Evolutionary conservation across 1,140 invertebrate genomes (phyloP).

Genomic region (Andrena cerasifolii): DNA sequence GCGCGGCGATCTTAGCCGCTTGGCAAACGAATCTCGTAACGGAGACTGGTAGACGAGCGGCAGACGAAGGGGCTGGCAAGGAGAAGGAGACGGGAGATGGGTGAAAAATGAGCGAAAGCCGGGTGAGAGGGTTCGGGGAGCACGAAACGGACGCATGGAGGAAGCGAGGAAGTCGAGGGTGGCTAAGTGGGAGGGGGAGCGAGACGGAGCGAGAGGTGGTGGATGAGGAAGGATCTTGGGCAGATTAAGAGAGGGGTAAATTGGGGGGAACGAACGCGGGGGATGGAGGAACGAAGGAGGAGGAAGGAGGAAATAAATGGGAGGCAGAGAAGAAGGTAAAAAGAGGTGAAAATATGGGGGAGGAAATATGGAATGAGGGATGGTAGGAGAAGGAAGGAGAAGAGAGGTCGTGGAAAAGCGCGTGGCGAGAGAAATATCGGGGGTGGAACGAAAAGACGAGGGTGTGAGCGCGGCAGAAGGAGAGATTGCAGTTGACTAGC

Average conservation of each 20-base stretch:
- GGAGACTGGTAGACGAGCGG: conserved; percentile 20
- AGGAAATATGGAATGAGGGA: conserved; percentile 11
- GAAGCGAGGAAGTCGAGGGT: conserved; percentile 8
- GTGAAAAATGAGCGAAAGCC: not conserved
- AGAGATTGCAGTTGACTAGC: conserved; percentile 74
- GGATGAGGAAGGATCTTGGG: too few species aligned
- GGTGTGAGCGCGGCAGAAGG: conserved; percentile 52
- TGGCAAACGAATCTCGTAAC: conserved; percentile 47
- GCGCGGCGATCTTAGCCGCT: conserved; percentile 49
- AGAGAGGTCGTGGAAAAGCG: conserved; percentile 8
- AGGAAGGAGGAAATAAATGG: not conserved
- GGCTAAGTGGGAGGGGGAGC: not conserved
- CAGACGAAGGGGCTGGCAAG: conserved; percentile 25
- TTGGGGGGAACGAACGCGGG: not conserved
- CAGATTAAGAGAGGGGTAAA: not conserved
- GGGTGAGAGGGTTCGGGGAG: conserved; percentile 7
- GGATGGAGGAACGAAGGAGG: not conserved
- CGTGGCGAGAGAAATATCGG: conserved; percentile 55
- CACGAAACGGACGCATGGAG: too few species aligned
- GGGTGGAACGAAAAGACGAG: conserved; percentile 55
- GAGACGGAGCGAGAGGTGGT: too few species aligned
- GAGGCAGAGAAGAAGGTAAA: conserved; percentile 6
- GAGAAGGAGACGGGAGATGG: conserved; percentile 1
- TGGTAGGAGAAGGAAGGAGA: not conserved
- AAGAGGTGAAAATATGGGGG: not conserved